Conservation (phyloP, 2,113 vertebrate genomes). For the Entomyzon cyanotis region DNA sequence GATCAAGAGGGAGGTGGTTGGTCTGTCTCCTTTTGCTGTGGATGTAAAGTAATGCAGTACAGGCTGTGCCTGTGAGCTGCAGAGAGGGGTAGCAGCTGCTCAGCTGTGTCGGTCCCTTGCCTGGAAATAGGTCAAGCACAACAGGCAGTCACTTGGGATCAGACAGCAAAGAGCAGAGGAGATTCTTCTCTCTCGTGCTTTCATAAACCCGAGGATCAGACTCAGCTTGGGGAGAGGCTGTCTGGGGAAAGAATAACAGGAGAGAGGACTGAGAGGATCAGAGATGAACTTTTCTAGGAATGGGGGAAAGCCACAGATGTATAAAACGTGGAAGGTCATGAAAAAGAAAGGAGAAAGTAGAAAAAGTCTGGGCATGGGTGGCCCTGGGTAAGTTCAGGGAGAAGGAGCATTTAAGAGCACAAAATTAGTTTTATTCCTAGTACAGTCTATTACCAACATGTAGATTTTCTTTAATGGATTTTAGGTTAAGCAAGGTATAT, state of each 20-base stretch:
- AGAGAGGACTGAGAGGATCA: neutral
- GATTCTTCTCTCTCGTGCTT: neutral
- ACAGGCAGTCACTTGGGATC: neutral
- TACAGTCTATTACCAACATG: neutral
- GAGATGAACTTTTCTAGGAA: neutral
- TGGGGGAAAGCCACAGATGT: neutral
- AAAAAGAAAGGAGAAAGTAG: neutral
- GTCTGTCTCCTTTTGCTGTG: neutral
- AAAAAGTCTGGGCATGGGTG: neutral
- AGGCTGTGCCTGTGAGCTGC: neutral
- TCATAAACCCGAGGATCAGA: neutral
- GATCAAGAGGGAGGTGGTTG: too few species aligned
- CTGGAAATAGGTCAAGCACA: neutral
- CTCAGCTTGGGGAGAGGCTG: neutral
- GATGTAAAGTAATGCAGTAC: neutral
- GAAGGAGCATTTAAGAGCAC: neutral
- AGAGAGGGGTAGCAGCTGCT: neutral
- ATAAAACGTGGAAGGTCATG: neutral
- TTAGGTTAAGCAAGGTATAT: neutral
- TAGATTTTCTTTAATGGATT: neutral
- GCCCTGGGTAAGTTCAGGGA: neutral
- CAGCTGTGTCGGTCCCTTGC: neutral
- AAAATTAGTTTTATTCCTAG: neutral
- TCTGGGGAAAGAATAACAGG: neutral
- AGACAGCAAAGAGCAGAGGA: neutral